phyloP scores from a whole-genome alignment of 2,797 vertebrate genomes.

The Lacerta viridis region DNA sequence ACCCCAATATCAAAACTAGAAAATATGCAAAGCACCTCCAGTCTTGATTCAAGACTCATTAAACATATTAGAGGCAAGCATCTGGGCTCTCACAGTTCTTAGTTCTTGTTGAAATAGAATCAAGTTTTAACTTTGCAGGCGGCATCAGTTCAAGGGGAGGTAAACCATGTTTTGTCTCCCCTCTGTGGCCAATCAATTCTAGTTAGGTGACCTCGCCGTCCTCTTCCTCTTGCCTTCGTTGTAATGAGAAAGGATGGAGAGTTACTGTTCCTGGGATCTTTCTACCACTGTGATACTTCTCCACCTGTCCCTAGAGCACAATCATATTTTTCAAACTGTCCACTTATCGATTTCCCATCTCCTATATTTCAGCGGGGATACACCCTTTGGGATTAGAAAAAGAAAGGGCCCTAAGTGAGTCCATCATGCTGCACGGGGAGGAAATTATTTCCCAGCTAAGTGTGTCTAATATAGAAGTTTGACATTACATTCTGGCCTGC shows the following conservation, averaged over 20 bases:
- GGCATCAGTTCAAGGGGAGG: conserved; percentile 31
- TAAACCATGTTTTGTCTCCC: neutral
- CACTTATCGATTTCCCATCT: conserved; percentile 16
- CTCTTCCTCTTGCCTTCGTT: conserved; percentile 15
- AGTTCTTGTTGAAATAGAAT: conserved; percentile 23
- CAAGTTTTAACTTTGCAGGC: conserved; percentile 39
- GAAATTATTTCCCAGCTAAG: neutral
- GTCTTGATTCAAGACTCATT: neutral
- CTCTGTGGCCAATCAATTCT: conserved; percentile 16
- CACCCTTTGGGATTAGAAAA: neutral
- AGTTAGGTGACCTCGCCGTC: neutral
- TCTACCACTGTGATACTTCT: conserved; percentile 16
- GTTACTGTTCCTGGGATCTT: neutral
- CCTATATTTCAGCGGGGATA: neutral
- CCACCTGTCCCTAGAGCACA: neutral
- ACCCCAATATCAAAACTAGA: neutral
- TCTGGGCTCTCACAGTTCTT: neutral
- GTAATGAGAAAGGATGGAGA: conserved; percentile 15
- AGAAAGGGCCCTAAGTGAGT: conserved; percentile 14
- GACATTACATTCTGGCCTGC: neutral
- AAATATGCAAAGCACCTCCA: neutral
- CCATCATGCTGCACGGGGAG: neutral
- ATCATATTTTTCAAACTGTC: conserved; percentile 26
- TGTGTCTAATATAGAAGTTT: neutral
- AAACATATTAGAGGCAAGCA: neutral